Evolutionary conservation across 2,888 invertebrate genomes (phyloP), one percentile per base, ranked within the genome.

Genomic region (Brachypalpus laphriformis): DNA sequence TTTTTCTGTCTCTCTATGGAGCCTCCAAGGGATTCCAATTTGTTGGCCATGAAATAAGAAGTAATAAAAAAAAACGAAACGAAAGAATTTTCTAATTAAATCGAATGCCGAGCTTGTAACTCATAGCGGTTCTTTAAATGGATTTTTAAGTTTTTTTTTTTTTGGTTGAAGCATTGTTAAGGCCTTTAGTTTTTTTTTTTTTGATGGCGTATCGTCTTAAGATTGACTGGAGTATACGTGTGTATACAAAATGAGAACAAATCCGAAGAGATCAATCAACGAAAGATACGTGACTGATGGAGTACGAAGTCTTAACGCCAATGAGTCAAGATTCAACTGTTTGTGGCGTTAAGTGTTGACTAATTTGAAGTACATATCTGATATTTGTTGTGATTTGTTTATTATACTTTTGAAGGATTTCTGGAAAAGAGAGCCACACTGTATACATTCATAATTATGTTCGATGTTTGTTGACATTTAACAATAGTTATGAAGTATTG

Each of bases 31-130:
- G 57, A 71, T 61, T 59, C 66, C 66, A 61, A 68, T 61, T 66
- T 68, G 54, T 54, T 70, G 25, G 56, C 63, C 63, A 9, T 72
- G 54, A 66, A 74, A 72, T 66, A 61, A 65, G 40, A 66, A 42
- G 65, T 22, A 47, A 16, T 34, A 74, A 57, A 63, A 51, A 40
- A 57, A 63, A 51, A 40, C 49, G 22, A 68, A 31, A 18, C 25
- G 14, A 59, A 71, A 25, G 82, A 71, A 82, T 77, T 82, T 77
- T 66, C 82, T 72, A 82, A 82, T 82, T 77, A 82, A 83, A 74
- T 63, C 68, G 22, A 76, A 51, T 42, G 22, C 57, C 49, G 3
- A 49, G 63, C 63, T 22, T 65, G 45, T 47, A 56, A 59, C 49
- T 74, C 57, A 68, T 82, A 68, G 63, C 40, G 66, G 71, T 72